Base-by-base conservation (phyloP, 2,888 invertebrate genomes). In the Patella caerulea region DNA sequence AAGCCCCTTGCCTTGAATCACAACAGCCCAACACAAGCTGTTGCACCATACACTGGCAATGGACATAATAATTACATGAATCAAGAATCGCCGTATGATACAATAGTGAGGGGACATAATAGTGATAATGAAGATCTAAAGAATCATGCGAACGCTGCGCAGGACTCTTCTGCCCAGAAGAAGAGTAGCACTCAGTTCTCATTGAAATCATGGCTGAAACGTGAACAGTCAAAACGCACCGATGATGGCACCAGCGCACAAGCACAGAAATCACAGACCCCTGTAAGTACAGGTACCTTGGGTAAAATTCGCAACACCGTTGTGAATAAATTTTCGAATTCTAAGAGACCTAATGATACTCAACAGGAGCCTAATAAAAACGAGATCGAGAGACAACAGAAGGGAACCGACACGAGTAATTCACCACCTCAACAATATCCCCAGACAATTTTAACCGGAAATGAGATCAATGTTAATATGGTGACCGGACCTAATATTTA, bases 151-250 rank as follows among this genome's bases (percentile, higher is more conserved):
- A 75, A 69, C 15, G 69, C 78, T 45, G 55, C 72, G 2, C 72
- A 69, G 55, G 65, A 71, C 14, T 29, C 69, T 15, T 71, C 74
- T 19, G 69, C 72, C n/a, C 17, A n/a, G 12, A 73, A 81, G 11
- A 86, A 84, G 69, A 86, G 84, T 79, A 82, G 80, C 54, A 78
- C 82, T 15, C 86, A 87, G 71, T 87, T 87, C 77, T 87, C 86
- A 1, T 75, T 89, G 34, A 88, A 86, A 77, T 82, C 87, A 0
- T 87, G 87, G 86, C 77, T 88, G 34, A 88, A 87, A 79, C 81
- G 87, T 69, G 88, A 88, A 75, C 85, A 80, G 72, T 78, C 79
- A 14, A 81, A 75, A 72, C 70, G 71, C 45, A 76, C 45, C 52
- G 34, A 55, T 17, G 29, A 29, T 55, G 74, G 75, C 5, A 75